Percentiles rank a stretch among this genome's conserved stretches.
These are phyloP conservation scores for Samia ricini DNA, from an alignment of 1,140 invertebrate species.

Conservation along the genomic window DNA sequence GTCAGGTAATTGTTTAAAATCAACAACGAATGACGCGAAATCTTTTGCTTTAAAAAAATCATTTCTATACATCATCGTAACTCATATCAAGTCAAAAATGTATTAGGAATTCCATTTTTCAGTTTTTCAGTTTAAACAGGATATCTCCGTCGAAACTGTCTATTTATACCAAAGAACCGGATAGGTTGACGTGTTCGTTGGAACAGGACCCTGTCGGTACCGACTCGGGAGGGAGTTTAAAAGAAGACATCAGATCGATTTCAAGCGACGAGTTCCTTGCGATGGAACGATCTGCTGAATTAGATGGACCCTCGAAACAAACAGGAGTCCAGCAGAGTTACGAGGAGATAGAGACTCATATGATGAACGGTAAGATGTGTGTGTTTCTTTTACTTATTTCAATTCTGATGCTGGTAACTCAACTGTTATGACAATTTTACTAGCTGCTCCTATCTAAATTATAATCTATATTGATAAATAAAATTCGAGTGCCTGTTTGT, in stretches of 20 bases:
- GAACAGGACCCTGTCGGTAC: conserved; percentile 53
- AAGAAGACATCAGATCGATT: conserved; percentile 55
- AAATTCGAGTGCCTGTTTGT: no score
- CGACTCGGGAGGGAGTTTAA: conserved; percentile 55
- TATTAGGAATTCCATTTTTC: background rate
- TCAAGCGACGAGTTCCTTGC: conserved; percentile 71
- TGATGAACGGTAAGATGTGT: conserved; percentile 21
- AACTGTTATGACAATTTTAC: no score
- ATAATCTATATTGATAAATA: no score
- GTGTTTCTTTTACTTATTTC: background rate
- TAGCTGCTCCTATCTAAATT: no score
- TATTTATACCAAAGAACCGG: conserved; percentile 57
- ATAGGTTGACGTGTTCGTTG: conserved; percentile 40
- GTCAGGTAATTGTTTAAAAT: conserved; percentile 58
- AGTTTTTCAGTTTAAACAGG: conserved; percentile 59
- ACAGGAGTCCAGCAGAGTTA: conserved; percentile 11
- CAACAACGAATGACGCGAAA: background rate
- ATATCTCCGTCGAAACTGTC: conserved; percentile 71
- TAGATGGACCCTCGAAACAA: conserved; percentile 42
- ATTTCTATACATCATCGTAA: background rate
- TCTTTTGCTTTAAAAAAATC: background rate
- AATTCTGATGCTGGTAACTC: no score
- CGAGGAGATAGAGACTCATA: conserved; percentile 36
- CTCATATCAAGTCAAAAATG: background rate
- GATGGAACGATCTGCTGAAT: conserved; percentile 64